Conservation (phyloP, 2,113 vertebrate genomes). For the Phainopepla nitens region DNA sequence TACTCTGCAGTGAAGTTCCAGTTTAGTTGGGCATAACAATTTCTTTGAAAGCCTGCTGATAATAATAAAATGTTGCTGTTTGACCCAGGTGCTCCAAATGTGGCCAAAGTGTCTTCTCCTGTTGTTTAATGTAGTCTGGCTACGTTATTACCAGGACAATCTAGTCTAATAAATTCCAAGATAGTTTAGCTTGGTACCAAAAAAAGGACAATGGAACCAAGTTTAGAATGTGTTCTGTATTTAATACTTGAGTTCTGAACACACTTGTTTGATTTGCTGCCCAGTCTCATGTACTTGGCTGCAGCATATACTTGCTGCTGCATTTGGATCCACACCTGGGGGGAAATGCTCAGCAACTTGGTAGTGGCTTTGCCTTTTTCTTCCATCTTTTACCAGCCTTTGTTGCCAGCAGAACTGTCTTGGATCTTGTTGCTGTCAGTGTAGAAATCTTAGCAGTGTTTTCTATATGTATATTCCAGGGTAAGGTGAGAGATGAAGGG, state of each 20-base stretch:
- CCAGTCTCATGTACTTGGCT: not conserved
- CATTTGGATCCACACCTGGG: not conserved
- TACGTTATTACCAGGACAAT: not conserved
- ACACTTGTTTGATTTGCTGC: not conserved
- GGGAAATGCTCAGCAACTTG: not conserved
- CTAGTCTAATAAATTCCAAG: not conserved
- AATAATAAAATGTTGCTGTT: not conserved
- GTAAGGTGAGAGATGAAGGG: not conserved
- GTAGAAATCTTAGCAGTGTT: not conserved
- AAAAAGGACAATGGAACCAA: not conserved
- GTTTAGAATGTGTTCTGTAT: not conserved
- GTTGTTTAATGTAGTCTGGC: not conserved
- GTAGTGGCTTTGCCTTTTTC: not conserved
- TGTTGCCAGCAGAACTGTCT: not conserved
- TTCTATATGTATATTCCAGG: accelerated
- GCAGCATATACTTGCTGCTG: not conserved
- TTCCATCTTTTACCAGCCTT: not conserved
- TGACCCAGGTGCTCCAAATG: not conserved
- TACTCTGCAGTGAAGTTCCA: not conserved
- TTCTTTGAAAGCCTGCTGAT: not conserved
- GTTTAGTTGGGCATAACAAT: not conserved
- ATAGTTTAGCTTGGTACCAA: not conserved
- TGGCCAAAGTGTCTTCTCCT: not conserved
- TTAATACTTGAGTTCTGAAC: not conserved
- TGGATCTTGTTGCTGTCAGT: not conserved